Evolutionary conservation across 1,140 invertebrate genomes (phyloP).

Genomic region (Drosophila navojoa): DNA sequence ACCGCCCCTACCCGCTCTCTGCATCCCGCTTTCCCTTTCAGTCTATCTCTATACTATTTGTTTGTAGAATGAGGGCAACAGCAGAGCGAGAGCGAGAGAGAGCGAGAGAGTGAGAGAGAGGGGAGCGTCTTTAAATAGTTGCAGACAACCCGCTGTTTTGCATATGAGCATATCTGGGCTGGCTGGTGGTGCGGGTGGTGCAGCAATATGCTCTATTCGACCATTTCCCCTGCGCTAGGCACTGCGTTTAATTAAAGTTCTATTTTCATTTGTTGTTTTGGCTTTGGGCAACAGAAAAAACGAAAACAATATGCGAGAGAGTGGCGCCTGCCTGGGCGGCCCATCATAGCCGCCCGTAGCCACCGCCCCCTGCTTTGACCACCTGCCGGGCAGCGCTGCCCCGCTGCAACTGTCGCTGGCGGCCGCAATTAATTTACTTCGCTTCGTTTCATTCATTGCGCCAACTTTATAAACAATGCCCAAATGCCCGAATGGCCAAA

Average conservation of each 20-base stretch:
- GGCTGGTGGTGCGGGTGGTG: background rate
- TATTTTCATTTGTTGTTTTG: constrained; percentile 74
- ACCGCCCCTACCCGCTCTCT: background rate
- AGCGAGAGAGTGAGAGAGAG: background rate
- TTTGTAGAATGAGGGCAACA: constrained; percentile 52
- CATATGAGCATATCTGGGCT: constrained; percentile 20
- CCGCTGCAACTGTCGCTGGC: constrained; percentile 62
- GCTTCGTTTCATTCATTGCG: constrained; percentile 34
- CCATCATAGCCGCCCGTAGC: constrained; percentile 12
- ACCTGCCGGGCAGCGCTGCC: constrained; percentile 26
- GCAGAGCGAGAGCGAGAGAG: constrained; percentile 12
- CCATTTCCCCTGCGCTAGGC: constrained; percentile 26
- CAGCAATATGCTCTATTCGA: constrained; percentile 63
- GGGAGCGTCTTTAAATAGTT: constrained; percentile 62
- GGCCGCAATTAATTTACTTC: constrained; percentile 76
- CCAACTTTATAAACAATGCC: constrained; percentile 54
- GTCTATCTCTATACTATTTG: background rate
- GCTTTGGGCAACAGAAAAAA: constrained; percentile 13
- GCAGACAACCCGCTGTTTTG: constrained; percentile 60
- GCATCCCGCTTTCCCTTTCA: background rate
- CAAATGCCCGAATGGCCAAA: constrained; percentile 29
- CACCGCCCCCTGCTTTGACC: constrained; percentile 23
- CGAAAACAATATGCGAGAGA: constrained; percentile 24
- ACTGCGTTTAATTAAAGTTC: constrained; percentile 74
- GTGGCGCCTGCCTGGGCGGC: constrained; percentile 56